Evolutionary conservation across 2,888 invertebrate species (phyloP), one percentile per base, ranked within the genome.

Genomic region (Ennomos erosarius): DNA sequence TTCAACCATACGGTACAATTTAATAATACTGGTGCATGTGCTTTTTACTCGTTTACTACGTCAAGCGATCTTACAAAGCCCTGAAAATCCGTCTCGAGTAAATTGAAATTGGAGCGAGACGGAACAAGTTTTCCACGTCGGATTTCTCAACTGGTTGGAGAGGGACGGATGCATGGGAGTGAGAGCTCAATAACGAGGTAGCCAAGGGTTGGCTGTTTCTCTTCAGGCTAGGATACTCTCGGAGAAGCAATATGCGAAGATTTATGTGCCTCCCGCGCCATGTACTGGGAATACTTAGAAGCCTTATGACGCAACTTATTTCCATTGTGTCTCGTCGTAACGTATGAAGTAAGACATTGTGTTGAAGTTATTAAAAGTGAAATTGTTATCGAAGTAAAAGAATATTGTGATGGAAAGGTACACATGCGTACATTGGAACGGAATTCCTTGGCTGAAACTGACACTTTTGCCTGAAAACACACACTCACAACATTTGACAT

Each of bases 121-220:
- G 65, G 85, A 78, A 70, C 60, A 73, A 59, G 65, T 63, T 48
- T 62, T 62, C 67, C 67, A 63, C 65, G 65, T 67, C 61, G 64
- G 57, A 53, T 64, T 73, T 70, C 55, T 68, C 54, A 48, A 43
- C 57, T 58, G 9, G 87, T 62, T 67, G 34, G 82, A 90, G 71
- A 79, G 72, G 74, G 88, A 88, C 67, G 59, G 74, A 69, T 64
- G 64, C 56, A 73, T 81, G 76, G 85, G 89, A 86, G 92, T 92
- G 91, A 93, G 92, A 92, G 92, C 85, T 90, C 89, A 92, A 93
- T 93, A 93, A 93, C 92, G 93, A 93, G 92, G 81, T 83, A 82
- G 82, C 90, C 91, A 92, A 92, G 91, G 90, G 91, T 91, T 89
- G 90, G 90, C 85, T 89, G 90, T 92, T 92, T 90, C 90, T 90